Conservation (phyloP, 64 coral and sea anemone genomes). For the Catalaphyllia jardinei region DNA sequence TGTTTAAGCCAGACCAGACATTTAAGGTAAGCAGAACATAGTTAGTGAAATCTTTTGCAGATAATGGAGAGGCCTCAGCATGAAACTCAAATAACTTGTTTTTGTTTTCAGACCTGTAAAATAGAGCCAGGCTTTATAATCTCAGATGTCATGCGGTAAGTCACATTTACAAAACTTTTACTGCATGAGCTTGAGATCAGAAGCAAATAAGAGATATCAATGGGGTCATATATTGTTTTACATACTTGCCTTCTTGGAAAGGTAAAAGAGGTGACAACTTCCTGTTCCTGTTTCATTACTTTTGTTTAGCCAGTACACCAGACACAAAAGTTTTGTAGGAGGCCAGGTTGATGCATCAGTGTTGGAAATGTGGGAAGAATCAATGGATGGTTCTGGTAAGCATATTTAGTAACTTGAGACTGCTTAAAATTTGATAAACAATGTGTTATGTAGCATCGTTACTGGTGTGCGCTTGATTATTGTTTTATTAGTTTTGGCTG, state of each 20-base stretch:
- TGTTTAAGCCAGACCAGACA: slow-evolving; percentile 81
- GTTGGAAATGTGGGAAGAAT: slow-evolving; percentile 94
- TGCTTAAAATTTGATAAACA: no score
- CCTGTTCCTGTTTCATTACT: neutral
- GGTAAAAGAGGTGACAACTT: no score
- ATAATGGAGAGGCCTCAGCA: no score
- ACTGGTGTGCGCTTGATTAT: no score
- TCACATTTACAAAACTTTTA: no score
- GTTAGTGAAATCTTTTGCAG: neutral
- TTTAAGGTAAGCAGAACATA: slow-evolving; percentile 66
- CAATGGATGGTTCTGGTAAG: slow-evolving; percentile 92
- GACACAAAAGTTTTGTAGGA: slow-evolving; percentile 89
- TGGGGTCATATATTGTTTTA: no score
- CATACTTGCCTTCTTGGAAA: no score
- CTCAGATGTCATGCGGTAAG: slow-evolving; percentile 70
- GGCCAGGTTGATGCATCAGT: slow-evolving; percentile 72
- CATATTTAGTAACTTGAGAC: no score
- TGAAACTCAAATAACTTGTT: neutral
- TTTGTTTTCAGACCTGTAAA: slow-evolving; percentile 81
- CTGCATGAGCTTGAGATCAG: no score
- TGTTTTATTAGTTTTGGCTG: no score
- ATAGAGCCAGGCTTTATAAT: slow-evolving; percentile 74
- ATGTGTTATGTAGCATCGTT: no score
- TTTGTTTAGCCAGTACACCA: slow-evolving; percentile 77
- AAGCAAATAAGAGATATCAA: no score